Evolutionary conservation across 1,140 invertebrate genomes (phyloP).

Genomic region (Pentalonia nigronervosa): DNA sequence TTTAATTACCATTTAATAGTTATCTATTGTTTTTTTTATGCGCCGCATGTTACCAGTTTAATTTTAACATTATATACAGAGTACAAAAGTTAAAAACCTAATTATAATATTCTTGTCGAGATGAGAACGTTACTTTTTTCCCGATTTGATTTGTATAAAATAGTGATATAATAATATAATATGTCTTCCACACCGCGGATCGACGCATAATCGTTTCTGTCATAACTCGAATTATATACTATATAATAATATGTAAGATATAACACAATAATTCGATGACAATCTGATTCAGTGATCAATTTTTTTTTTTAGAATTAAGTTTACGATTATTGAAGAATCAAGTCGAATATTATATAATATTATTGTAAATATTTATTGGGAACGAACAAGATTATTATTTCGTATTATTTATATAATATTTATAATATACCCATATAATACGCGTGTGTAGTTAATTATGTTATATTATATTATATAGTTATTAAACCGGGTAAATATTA

Average conservation of each 20-base stretch:
- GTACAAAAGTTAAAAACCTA: neutral
- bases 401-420: neutral
- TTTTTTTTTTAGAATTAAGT: neutral
- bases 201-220: neutral
- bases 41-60: slow-evolving; percentile 16
- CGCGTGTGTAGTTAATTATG: neutral
- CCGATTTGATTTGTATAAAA: neutral
- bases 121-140: neutral
- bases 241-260: neutral
- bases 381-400: neutral
- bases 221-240: neutral
- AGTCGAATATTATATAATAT: neutral
- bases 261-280: neutral
- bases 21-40: neutral
- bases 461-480: neutral
- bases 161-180: neutral
- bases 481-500: slow-evolving; percentile 1
- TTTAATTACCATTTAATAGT: neutral
- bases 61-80: neutral
- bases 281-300: slow-evolving; percentile 29
- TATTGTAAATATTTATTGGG: slow-evolving; percentile 16
- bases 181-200: neutral
- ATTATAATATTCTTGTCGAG: neutral
- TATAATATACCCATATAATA: neutral
- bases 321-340: neutral